Base-by-base conservation (phyloP, 1,140 invertebrate species). In the Caenorhabditis inopinata region DNA sequence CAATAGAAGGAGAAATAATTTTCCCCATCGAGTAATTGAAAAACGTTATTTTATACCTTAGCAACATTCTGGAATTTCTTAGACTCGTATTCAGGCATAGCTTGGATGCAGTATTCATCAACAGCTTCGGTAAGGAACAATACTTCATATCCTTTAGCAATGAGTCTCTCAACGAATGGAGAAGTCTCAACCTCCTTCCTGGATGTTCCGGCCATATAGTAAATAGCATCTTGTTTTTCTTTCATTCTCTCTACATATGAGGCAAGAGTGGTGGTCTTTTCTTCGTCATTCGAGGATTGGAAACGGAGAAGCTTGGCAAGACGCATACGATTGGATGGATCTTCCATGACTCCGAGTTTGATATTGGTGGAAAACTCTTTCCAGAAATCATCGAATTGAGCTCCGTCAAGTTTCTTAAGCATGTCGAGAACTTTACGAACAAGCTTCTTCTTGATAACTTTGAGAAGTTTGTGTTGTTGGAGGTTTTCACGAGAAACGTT, bases 11-110 rank as follows among this genome's bases (percentile, higher is more conserved):
- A n/a, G n/a, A n/a, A n/a, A n/a, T n/a, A n/a, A n/a, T n/a, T n/a
- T n/a, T n/a, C n/a, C n/a, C n/a, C n/a, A n/a, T n/a, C n/a, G n/a
- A n/a, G n/a, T n/a, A n/a, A n/a, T n/a, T n/a, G n/a, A 53, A 53
- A 23, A n/a, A 7, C 25, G 7, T 27, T n/a, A 27, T 11, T 23
- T 11, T 74, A 25, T 11, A 76, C 79, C 79, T 99, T 99, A 80
- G 97, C 97, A 38, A 98, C 95, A 88, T 99, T 99, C 90, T 98
- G 96, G 93, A 99, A 88, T 51, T 98, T 98, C 90, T 98, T 97
- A 32, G 95, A 95, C 86, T 99, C 96, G 90, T 96, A 99, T 90
- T 99, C 96, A n/a, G 97, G 96, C 85, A 99, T 90, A 9, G 95
- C 93, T 49, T 96, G 96, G 77, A 99, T 94, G 83, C 94, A 93